phyloP scores from a whole-genome alignment of 2,888 invertebrate genomes.

The Lapara coniferarum region DNA sequence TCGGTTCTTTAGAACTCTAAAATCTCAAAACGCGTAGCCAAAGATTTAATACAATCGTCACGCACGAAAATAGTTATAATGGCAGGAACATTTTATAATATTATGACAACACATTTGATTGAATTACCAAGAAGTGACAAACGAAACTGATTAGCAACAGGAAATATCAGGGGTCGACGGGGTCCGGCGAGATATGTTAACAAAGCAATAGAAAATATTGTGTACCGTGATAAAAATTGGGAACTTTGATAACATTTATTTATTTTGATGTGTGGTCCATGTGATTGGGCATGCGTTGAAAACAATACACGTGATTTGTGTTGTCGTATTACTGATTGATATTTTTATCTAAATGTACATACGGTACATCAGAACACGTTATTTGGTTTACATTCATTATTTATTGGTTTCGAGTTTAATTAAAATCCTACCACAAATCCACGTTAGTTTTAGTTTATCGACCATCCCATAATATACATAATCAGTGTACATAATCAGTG shows the following conservation, averaged over 20 bases:
- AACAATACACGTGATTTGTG: background rate
- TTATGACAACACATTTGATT: conserved; percentile 10
- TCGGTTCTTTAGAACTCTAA: too few relatives aligned
- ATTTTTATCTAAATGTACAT: too few relatives aligned
- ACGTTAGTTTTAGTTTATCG: background rate
- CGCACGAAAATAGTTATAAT: background rate
- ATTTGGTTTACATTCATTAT: too few relatives aligned
- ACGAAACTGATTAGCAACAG: conserved; percentile 37
- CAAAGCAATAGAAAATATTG: conserved; percentile 29
- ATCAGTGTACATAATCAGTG: background rate
- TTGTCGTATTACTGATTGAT: background rate
- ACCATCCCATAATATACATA: background rate
- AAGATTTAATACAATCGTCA: background rate
- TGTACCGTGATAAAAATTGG: conserved; percentile 11
- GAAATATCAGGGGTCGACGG: conserved; percentile 44
- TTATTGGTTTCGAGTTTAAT: too few relatives aligned
- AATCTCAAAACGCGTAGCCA: too few relatives aligned
- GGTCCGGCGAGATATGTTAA: conserved; percentile 37
- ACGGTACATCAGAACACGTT: too few relatives aligned
- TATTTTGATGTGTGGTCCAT: background rate
- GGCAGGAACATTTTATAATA: background rate
- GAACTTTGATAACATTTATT: conserved; percentile 16
- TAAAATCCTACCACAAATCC: too few relatives aligned
- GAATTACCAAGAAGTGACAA: conserved; percentile 15
- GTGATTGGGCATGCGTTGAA: background rate